A percentile compares a stretch with the other conserved stretches of the same genome.
Evolutionary conservation across 2,888 invertebrate genomes (phyloP).

Genomic region (Desoria tigrina): DNA sequence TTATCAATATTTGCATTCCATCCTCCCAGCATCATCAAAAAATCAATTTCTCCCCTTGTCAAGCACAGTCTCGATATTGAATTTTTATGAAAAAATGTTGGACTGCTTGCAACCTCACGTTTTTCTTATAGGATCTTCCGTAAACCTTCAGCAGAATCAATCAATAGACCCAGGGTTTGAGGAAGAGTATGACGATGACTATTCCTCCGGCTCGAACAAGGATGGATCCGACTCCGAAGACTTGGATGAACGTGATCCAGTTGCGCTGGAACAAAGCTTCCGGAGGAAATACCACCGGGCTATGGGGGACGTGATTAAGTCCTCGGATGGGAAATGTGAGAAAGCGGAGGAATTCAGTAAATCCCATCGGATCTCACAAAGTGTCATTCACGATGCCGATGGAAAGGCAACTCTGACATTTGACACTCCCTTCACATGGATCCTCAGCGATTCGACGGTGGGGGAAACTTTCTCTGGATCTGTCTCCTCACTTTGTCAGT

Average conservation of each 20-base stretch:
- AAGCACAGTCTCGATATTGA: too few species aligned
- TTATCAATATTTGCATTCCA: too few species aligned
- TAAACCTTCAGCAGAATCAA: conserved; percentile 10
- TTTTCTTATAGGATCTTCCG: conserved; percentile 9
- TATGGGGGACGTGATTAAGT: not conserved
- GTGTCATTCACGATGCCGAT: not conserved
- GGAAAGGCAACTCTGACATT: conserved; percentile 17
- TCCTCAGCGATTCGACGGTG: conserved; percentile 27
- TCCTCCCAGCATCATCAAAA: too few species aligned
- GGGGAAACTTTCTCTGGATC: conserved; percentile 39
- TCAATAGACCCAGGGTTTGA: not conserved
- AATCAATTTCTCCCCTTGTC: too few species aligned
- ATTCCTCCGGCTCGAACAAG: not conserved
- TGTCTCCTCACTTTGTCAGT: conserved; percentile 39
- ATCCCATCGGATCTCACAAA: conserved; percentile 10
- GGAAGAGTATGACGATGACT: conserved; percentile 17
- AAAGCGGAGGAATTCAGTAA: conserved; percentile 24
- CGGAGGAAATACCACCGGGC: not conserved
- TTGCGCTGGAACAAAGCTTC: not conserved
- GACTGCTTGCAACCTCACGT: too few species aligned
- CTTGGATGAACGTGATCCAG: not conserved
- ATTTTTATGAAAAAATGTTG: too few species aligned
- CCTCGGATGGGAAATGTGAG: conserved; percentile 19
- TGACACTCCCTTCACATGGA: conserved; percentile 40
- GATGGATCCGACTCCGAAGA: not conserved